phyloP scores from a whole-genome alignment of 2,113 vertebrate genomes.

The Eretmochelys imbricata region DNA sequence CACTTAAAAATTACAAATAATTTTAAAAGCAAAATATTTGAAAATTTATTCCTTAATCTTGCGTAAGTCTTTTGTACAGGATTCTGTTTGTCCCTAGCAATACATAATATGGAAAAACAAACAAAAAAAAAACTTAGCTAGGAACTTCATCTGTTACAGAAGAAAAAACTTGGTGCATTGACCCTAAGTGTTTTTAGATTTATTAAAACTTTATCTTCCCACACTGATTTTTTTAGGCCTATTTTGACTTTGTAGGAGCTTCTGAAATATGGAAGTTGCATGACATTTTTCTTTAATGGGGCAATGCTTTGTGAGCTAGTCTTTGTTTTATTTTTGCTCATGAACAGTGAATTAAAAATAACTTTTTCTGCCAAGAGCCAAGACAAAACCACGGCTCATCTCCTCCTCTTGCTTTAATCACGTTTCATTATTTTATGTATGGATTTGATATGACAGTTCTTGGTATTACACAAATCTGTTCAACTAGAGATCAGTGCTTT shows the following conservation, averaged over 20 bases:
- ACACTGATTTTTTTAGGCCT: background rate
- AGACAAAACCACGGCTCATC: background rate
- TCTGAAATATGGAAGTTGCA: background rate
- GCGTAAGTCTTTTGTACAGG: background rate
- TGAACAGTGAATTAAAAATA: background rate
- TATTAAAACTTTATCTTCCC: background rate
- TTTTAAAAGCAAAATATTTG: constrained; percentile 4
- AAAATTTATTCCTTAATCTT: background rate
- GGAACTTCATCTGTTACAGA: background rate
- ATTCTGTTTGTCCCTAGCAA: background rate
- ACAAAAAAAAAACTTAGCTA: background rate
- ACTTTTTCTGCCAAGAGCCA: background rate
- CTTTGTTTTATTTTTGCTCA: background rate
- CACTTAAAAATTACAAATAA: background rate
- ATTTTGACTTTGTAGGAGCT: background rate
- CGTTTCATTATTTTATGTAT: background rate
- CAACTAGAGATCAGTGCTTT: background rate
- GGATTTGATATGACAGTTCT: background rate
- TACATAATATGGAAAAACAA: background rate
- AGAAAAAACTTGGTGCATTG: background rate
- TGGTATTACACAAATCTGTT: background rate
- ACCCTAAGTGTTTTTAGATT: background rate
- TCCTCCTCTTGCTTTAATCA: background rate
- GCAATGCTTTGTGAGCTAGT: background rate
- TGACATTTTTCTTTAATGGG: background rate